phyloP scores from a whole-genome alignment of 2,888 invertebrate species.

The Ecliptopera silaceata region DNA sequence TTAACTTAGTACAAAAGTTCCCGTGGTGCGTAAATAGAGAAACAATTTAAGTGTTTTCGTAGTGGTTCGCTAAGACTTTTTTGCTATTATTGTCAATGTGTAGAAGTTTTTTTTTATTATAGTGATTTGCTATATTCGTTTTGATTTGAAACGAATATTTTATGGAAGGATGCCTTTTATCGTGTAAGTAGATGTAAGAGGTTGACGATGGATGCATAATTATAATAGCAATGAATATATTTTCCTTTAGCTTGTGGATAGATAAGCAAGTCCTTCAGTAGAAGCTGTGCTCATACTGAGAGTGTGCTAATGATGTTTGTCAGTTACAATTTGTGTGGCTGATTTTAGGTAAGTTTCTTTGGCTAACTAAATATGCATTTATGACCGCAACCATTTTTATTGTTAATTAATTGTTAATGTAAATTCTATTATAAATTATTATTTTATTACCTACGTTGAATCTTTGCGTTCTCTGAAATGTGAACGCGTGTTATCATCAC shows the following conservation, averaged over 20 bases:
- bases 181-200: conserved; percentile 76
- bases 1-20: conserved; percentile 70
- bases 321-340: conserved; percentile 48
- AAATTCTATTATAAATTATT: conserved; percentile 80
- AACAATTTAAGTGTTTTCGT: conserved; percentile 58
- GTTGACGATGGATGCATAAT: conserved; percentile 62
- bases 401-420: conserved; percentile 76
- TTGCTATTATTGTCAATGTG: conserved; percentile 65
- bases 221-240: conserved; percentile 62
- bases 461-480: conserved; percentile 47
- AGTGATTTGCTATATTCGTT: conserved; percentile 69
- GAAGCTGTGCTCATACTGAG: conserved; percentile 41
- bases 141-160: conserved; percentile 61
- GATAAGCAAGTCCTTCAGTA: conserved; percentile 58
- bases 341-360: conserved; percentile 58
- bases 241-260: conserved; percentile 62
- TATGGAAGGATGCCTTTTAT: conserved; percentile 80
- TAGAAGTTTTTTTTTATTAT: conserved; percentile 63
- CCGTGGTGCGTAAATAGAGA: conserved; percentile 59
- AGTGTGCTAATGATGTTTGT: conserved; percentile 52
- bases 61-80: conserved; percentile 59
- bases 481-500: conserved; percentile 42
- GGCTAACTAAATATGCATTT: conserved; percentile 71
- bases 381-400: conserved; percentile 67
- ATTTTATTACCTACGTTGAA: conserved; percentile 56